Percentiles rank a stretch among this genome's conserved stretches.
These are phyloP conservation scores for Fopius arisanus DNA, from an alignment of 1,140 invertebrate genomes.

Conservation along the genomic window DNA sequence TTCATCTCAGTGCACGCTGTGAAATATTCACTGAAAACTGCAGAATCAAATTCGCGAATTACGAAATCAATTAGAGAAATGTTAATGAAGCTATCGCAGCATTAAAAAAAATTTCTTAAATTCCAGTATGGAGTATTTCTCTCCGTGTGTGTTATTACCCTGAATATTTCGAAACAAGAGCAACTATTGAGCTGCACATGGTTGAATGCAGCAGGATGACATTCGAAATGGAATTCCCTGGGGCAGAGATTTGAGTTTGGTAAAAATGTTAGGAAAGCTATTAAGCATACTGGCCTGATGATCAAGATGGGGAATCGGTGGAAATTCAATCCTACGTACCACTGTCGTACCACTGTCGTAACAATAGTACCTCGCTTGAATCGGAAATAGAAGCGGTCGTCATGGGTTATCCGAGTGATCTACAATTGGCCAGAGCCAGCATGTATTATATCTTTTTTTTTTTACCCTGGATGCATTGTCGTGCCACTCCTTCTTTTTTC, in stretches of 20 bases:
- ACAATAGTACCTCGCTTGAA: slow-evolving; percentile 41
- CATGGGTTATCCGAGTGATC: slow-evolving; percentile 52
- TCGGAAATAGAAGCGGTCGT: slow-evolving; percentile 45
- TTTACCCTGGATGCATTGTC: slow-evolving; percentile 41
- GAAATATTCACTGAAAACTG: too few relatives aligned
- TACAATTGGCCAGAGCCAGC: slow-evolving; percentile 46
- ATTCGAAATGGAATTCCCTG: neutral
- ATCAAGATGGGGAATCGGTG: neutral
- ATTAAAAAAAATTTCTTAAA: too few relatives aligned
- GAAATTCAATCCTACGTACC: slow-evolving; percentile 25
- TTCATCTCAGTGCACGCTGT: too few relatives aligned
- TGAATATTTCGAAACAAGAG: too few relatives aligned
- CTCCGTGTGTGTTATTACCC: too few relatives aligned
- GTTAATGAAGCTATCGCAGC: too few relatives aligned
- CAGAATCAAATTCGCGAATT: too few relatives aligned
- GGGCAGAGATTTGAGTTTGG: neutral
- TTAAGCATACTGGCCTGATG: neutral
- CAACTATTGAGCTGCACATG: too few relatives aligned
- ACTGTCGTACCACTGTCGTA: neutral
- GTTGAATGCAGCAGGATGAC: neutral
- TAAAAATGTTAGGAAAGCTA: neutral
- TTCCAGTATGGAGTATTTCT: too few relatives aligned
- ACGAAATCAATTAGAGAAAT: too few relatives aligned
- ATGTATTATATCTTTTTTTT: slow-evolving; percentile 45
- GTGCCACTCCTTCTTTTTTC: slow-evolving; percentile 34